Conservation (phyloP, 2,113 vertebrate genomes). For the Brevimyrus niger region DNA sequence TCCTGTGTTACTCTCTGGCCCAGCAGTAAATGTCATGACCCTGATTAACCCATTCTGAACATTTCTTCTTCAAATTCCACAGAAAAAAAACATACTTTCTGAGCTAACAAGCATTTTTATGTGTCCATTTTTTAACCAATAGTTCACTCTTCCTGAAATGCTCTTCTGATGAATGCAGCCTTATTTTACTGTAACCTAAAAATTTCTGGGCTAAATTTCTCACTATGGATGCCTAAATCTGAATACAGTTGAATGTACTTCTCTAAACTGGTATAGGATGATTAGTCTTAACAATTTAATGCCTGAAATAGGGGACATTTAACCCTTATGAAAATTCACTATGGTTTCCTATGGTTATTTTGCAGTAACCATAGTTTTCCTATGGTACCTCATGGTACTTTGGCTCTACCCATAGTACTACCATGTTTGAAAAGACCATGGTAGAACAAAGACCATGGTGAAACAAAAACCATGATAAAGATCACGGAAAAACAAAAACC, state of each 20-base stretch:
- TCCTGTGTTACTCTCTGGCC: slow-evolving; percentile 46
- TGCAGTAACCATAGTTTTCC: too few relatives aligned
- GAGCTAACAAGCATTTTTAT: slow-evolving; percentile 33
- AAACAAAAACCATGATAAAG: too few relatives aligned
- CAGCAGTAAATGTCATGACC: slow-evolving; percentile 30
- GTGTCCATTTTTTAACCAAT: slow-evolving; percentile 53
- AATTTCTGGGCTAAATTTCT: neutral
- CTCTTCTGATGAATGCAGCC: slow-evolving; percentile 15
- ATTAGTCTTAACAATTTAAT: neutral
- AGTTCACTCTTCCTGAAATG: neutral
- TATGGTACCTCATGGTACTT: too few relatives aligned
- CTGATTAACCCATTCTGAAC: slow-evolving; percentile 41
- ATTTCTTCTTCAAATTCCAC: slow-evolving; percentile 17
- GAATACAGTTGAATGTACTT: neutral
- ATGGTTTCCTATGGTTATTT: too few relatives aligned
- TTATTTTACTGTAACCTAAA: neutral
- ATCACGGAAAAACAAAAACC: too few relatives aligned
- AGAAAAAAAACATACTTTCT: slow-evolving; percentile 36
- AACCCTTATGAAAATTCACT: too few relatives aligned
- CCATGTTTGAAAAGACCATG: too few relatives aligned
- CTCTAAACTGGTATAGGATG: neutral
- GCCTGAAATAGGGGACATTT: neutral
- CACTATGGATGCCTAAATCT: neutral
- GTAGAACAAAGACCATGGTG: too few relatives aligned
- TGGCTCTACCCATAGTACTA: too few relatives aligned